These are phyloP conservation scores for Azemiops feae DNA, from an alignment of 2,113 vertebrate genomes.

Conservation along the genomic window DNA sequence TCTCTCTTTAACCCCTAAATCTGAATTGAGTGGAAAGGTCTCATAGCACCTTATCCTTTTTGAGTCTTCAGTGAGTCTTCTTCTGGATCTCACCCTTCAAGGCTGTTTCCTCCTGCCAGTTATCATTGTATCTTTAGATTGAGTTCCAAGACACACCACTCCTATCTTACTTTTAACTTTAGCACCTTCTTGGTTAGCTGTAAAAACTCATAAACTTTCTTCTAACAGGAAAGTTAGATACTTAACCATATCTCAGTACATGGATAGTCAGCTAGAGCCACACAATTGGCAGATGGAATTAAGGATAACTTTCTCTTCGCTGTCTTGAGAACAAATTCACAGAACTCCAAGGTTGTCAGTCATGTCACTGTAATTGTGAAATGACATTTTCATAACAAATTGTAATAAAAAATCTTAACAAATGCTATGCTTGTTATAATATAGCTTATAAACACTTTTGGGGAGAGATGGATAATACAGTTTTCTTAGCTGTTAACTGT, in stretches of 20 bases:
- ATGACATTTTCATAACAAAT: slow-evolving; percentile 50
- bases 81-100: background rate
- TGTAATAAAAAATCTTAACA: slow-evolving; percentile 40
- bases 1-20: background rate
- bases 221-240: slow-evolving; percentile 20
- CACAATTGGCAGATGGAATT: slow-evolving; percentile 34
- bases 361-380: slow-evolving; percentile 53
- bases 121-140: slow-evolving; percentile 59
- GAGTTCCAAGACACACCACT: slow-evolving; percentile 63
- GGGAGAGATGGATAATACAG: background rate
- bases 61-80: background rate
- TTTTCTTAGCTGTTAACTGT: background rate
- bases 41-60: background rate
- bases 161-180: slow-evolving; percentile 54
- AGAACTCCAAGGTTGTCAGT: slow-evolving; percentile 18
- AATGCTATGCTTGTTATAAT: background rate
- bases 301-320: slow-evolving; percentile 38
- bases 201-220: slow-evolving; percentile 42
- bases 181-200: slow-evolving; percentile 56
- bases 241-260: slow-evolving; percentile 31
- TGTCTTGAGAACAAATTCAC: slow-evolving; percentile 43
- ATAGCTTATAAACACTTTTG: background rate
- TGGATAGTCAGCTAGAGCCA: slow-evolving; percentile 8
- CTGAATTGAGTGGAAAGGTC: background rate
- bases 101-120: slow-evolving; percentile 54